Evolutionary conservation across 2,888 invertebrate species (phyloP).

Genomic region (Nemoura dubitans): DNA sequence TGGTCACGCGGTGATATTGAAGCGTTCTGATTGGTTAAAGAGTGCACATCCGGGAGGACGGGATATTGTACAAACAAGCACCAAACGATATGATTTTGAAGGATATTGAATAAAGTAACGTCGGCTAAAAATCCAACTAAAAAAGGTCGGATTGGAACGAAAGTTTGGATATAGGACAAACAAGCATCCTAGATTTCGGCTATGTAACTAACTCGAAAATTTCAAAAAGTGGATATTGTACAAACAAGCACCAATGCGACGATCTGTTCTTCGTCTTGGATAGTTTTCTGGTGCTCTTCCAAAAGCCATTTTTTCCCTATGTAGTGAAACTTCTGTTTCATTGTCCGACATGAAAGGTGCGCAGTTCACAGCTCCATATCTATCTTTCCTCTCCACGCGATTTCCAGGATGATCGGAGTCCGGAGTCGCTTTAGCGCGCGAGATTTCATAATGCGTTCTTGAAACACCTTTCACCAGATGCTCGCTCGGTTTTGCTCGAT

Average conservation of each 20-base stretch:
- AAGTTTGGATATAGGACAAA: constrained; percentile 8
- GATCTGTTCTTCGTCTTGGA: too few relatives aligned
- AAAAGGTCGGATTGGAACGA: background rate
- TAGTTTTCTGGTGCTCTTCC: too few relatives aligned
- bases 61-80: constrained; percentile 24
- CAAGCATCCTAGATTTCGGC: background rate
- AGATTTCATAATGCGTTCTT: too few relatives aligned
- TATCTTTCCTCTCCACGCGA: too few relatives aligned
- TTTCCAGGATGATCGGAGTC: too few relatives aligned
- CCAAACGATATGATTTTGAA: background rate
- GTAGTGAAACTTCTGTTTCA: too few relatives aligned
- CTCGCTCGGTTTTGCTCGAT: too few relatives aligned
- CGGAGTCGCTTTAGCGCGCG: too few relatives aligned
- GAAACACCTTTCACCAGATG: too few relatives aligned
- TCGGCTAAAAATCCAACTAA: background rate
- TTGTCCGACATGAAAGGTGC: too few relatives aligned
- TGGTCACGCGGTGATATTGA: background rate
- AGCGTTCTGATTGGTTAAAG: background rate
- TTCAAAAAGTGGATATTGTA: constrained; percentile 14
- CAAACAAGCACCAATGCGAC: constrained; percentile 9
- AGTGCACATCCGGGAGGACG: background rate
- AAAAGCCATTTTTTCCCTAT: too few relatives aligned
- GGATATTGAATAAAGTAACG: background rate
- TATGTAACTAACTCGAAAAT: constrained; percentile 1
- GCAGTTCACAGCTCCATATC: too few relatives aligned